phyloP scores from a whole-genome alignment of 2,888 invertebrate species.

The Drosophila melanocephala region DNA sequence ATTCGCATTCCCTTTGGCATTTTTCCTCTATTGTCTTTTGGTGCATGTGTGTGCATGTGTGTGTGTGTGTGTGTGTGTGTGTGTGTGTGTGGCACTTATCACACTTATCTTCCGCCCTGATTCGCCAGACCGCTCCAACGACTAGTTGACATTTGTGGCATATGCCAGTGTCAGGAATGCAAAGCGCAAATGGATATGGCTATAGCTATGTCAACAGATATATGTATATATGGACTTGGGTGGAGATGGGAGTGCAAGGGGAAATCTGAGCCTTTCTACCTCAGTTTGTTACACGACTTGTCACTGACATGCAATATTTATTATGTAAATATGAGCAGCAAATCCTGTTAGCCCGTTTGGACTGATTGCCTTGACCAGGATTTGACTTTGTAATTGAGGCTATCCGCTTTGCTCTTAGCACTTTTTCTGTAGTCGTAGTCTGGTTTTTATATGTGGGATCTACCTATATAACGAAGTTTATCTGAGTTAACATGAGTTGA shows the following conservation, averaged over 20 bases:
- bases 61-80: conserved; percentile 18
- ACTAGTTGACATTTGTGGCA: conserved; percentile 56
- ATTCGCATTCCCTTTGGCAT: conserved; percentile 31
- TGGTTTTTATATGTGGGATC: background rate
- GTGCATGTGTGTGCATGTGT: background rate
- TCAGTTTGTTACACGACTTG: conserved; percentile 28
- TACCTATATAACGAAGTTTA: background rate
- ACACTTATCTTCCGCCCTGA: conserved; percentile 40
- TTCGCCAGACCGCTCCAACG: conserved; percentile 1
- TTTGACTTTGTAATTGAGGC: conserved; percentile 55
- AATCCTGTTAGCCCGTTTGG: conserved; percentile 59
- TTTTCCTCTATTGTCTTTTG: conserved; percentile 14
- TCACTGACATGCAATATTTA: conserved; percentile 71
- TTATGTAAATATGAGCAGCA: conserved; percentile 76
- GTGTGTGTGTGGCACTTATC: conserved; percentile 51
- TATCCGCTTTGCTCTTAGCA: conserved; percentile 1
- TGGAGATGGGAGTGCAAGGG: conserved; percentile 5
- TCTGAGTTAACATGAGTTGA: background rate
- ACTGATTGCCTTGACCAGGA: conserved; percentile 52
- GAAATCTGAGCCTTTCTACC: conserved; percentile 1
- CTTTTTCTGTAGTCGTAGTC: background rate
- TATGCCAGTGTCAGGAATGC: conserved; percentile 63
- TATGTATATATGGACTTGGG: background rate
- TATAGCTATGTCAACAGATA: conserved; percentile 1
- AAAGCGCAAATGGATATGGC: conserved; percentile 49